Evolutionary conservation across 2,797 vertebrate species (phyloP), one percentile per base, ranked within the genome.

Genomic region (Chelon labrosus): DNA sequence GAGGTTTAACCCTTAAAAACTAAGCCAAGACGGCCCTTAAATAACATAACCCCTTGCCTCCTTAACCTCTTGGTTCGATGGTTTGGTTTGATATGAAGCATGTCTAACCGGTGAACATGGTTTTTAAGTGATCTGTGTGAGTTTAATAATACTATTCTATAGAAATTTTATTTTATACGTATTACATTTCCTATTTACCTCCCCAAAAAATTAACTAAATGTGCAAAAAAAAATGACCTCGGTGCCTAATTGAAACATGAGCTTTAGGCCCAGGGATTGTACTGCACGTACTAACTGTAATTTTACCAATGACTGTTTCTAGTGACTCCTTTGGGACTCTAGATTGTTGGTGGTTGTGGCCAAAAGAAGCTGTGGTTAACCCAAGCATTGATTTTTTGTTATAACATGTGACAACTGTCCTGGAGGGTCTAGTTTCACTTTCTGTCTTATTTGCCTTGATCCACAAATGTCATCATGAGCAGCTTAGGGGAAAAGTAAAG

Each of bases 21-120:
- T 27, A 27, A 27, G 25, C 25, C 25, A 3, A 27, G 25, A 27
- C 25, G 25, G 25, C 4, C 25, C 44, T 47, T n/a, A n/a, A 47
- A 47, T n/a, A n/a, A 3, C 44, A 47, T 10, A 47, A 44, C 39
- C 13, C 56, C 17, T 25, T 47, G 17, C 13, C 6, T 22, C 9
- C 8, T 51, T 5, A 14, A 0, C 11, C 19, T 19, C 9, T 39
- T 31, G 9, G 4, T 22, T 50, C 49, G 8, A 51, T 51, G 10
- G 47, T 64, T 65, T 65, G 1, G 7, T 53, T 31, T 65, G 16
- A 53, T 22, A 38, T 39, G 6, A 50, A 50, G n/a, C 46, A 17
- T 62, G 22, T 27, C 0, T 47, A 25, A 31, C 42, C n/a, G 25
- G 16, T 60, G 16, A 16, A 46, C n/a, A 51, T 50, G 49, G 19